Evolutionary conservation across 2,888 invertebrate genomes (phyloP).

Genomic region (Macaria notata): DNA sequence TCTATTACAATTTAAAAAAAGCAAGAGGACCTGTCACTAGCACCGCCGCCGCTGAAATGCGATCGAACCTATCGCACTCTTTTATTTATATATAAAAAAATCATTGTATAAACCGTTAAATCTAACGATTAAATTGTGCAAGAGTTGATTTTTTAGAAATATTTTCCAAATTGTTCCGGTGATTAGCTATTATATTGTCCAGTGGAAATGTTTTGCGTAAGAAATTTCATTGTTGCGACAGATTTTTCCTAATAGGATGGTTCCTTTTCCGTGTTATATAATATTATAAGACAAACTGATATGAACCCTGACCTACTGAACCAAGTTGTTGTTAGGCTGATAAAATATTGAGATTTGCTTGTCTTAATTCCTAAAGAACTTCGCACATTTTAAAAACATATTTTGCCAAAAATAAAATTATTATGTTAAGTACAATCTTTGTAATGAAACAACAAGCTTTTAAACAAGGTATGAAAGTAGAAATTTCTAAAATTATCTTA

Average conservation of each 20-base stretch:
- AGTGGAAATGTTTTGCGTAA: conserved; percentile 17
- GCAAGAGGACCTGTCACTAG: conserved; percentile 36
- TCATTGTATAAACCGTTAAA: conserved; percentile 12
- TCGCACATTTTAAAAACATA: no score
- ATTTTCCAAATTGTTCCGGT: conserved; percentile 9
- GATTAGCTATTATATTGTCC: conserved; percentile 5
- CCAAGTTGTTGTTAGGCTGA: conserved; percentile 9
- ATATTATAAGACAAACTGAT: background rate
- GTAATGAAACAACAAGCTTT: no score
- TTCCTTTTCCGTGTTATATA: conserved; percentile 14
- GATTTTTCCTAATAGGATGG: conserved; percentile 14
- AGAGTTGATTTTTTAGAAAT: conserved; percentile 9
- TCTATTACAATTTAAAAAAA: conserved; percentile 29
- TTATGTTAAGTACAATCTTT: no score
- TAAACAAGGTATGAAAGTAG: no score
- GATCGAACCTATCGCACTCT: conserved; percentile 22
- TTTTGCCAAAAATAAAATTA: no score
- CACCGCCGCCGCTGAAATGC: conserved; percentile 40
- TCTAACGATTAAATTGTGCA: conserved; percentile 30
- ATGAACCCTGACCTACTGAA: conserved; percentile 21
- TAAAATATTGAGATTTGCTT: conserved; percentile 1
- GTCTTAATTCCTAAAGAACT: no score
- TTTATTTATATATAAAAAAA: conserved; percentile 47
- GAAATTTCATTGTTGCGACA: conserved; percentile 31
- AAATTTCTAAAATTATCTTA: no score